Conservation (phyloP, 2,888 invertebrate genomes). For the Metopia argyrocephala region DNA sequence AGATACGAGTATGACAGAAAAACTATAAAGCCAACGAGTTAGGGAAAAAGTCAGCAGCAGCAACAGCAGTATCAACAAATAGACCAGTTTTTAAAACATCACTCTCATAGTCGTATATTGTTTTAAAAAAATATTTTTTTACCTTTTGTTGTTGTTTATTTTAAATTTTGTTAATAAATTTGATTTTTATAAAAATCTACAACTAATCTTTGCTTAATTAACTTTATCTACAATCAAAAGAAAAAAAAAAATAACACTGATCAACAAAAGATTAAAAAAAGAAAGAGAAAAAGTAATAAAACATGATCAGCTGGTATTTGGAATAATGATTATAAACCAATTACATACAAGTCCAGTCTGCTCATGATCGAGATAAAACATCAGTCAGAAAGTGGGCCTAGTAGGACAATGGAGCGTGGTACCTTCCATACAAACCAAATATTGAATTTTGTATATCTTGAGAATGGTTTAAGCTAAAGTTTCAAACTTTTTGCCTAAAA, state of each 20-base stretch:
- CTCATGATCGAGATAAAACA: too few species aligned
- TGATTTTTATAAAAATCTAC: constrained; percentile 42
- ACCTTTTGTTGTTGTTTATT: constrained; percentile 24
- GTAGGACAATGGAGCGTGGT: too few species aligned
- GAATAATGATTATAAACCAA: too few species aligned
- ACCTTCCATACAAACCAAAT: too few species aligned
- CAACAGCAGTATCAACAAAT: constrained; percentile 67
- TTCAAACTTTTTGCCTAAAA: too few species aligned
- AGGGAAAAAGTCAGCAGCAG: constrained; percentile 13
- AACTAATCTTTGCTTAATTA: constrained; percentile 59
- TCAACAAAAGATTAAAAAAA: neutral
- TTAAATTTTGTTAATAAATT: constrained; percentile 43
- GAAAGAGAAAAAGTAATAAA: neutral
- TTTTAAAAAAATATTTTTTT: constrained; percentile 14
- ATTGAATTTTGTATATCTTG: too few species aligned
- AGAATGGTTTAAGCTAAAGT: too few species aligned
- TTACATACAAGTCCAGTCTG: too few species aligned
- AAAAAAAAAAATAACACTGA: constrained; percentile 33
- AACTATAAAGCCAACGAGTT: constrained; percentile 9
- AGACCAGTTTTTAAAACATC: neutral
- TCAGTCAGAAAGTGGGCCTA: too few species aligned
- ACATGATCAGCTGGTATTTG: too few species aligned
- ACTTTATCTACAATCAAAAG: constrained; percentile 53
- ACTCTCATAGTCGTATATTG: neutral
- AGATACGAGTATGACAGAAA: neutral